These are phyloP conservation scores for Nomada lathburiana DNA, from an alignment of 2,888 invertebrate species.

Conservation along the genomic window DNA sequence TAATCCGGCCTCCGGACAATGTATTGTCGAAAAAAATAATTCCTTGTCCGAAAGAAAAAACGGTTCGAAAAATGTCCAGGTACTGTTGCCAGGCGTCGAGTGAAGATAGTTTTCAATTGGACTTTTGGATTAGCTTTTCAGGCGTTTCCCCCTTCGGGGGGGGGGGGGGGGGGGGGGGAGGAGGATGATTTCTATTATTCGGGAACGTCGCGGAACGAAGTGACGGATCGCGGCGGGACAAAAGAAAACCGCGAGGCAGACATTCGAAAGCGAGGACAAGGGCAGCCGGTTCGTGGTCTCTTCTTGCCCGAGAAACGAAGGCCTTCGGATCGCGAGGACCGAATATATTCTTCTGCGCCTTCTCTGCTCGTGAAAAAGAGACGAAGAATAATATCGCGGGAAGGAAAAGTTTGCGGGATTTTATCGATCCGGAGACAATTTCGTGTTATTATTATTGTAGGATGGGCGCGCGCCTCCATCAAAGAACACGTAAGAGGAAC, in stretches of 20 bases:
- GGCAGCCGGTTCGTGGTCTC: constrained; percentile 44
- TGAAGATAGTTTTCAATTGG: too few species aligned
- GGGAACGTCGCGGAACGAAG: neutral
- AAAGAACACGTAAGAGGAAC: too few species aligned
- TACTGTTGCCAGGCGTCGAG: too few species aligned
- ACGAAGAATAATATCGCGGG: neutral
- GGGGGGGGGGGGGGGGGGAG: too few species aligned
- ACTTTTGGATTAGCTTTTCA: too few species aligned
- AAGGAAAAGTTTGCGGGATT: too few species aligned
- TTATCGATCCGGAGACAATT: too few species aligned
- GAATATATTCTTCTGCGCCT: constrained; percentile 13
- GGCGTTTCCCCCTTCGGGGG: too few species aligned
- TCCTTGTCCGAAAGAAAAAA: too few species aligned
- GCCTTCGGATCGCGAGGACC: constrained; percentile 38
- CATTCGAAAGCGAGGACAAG: constrained; percentile 55
- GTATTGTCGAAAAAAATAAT: neutral
- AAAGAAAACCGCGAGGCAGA: neutral
- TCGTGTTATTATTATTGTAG: too few species aligned
- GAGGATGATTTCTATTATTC: constrained; percentile 5
- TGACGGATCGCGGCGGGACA: neutral
- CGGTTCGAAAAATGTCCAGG: too few species aligned
- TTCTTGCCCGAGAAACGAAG: constrained; percentile 14
- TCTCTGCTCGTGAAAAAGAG: neutral
- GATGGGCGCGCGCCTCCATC: too few species aligned
- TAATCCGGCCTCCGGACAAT: neutral